Percentiles rank a stretch among this genome's conserved stretches.
These are phyloP conservation scores for Uromys caudimaculatus DNA, from an alignment of 2,797 vertebrate genomes.

Conservation along the genomic window DNA sequence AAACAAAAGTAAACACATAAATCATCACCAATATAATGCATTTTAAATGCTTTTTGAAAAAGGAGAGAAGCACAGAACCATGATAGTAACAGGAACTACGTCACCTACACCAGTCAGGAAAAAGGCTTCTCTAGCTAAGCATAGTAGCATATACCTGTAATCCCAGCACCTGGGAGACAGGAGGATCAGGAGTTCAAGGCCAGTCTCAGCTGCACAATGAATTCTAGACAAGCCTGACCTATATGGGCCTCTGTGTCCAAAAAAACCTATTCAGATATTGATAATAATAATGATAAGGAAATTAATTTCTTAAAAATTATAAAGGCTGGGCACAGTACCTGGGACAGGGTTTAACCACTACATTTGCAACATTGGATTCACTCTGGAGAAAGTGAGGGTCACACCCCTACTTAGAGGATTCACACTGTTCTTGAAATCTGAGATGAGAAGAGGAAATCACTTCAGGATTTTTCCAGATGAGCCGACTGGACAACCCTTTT, in stretches of 20 bases:
- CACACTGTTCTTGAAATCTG: neutral
- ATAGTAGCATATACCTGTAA: neutral
- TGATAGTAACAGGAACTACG: neutral
- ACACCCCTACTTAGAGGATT: neutral
- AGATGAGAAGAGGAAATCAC: neutral
- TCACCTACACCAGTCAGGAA: neutral
- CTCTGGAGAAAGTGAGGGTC: neutral
- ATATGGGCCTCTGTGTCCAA: neutral
- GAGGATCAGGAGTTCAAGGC: neutral
- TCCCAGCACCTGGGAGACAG: neutral
- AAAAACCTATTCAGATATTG: neutral
- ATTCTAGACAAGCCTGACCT: neutral
- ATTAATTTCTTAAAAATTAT: constrained; percentile 28
- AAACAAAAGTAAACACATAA: neutral
- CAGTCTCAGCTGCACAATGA: neutral
- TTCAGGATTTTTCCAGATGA: constrained; percentile 38
- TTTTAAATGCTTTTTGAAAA: neutral
- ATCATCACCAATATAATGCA: neutral
- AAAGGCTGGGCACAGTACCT: neutral
- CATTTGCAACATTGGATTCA: neutral
- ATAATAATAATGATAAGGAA: neutral
- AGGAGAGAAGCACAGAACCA: neutral
- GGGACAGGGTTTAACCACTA: neutral
- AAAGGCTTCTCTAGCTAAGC: neutral
- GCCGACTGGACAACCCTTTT: constrained; percentile 25